Conservation (phyloP, 1,140 invertebrate genomes). For the Aphaenogaster ashmeadi region DNA sequence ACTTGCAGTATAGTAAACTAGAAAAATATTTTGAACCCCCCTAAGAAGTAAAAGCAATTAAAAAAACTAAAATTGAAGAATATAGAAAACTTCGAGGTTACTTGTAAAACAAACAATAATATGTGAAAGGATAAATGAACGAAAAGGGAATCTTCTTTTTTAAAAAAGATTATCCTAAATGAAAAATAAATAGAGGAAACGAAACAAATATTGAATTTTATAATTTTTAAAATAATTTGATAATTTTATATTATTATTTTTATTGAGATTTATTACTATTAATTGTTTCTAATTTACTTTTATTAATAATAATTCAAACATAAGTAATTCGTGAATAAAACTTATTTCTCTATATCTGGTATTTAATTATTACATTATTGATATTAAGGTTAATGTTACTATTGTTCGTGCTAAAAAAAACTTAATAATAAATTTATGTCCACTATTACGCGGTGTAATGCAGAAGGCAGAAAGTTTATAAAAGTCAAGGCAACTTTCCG, state of each 20-base stretch:
- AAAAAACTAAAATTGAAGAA: not conserved
- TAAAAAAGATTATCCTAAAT: not conserved
- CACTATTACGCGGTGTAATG: not conserved
- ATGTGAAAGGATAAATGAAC: not conserved
- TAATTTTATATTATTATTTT: conserved; percentile 3
- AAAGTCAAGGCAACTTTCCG: not conserved
- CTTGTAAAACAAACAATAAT: not conserved
- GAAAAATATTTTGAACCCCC: not conserved
- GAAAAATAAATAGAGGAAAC: not conserved
- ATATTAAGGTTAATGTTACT: not conserved
- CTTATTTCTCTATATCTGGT: not conserved
- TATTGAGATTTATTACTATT: not conserved
- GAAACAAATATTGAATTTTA: not conserved
- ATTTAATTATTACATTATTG: conserved; percentile 11
- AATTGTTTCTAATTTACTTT: not conserved
- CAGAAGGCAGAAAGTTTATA: not conserved
- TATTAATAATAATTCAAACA: not conserved
- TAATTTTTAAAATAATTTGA: not conserved
- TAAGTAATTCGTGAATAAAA: not conserved
- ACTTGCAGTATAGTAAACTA: not conserved
- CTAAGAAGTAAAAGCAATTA: not conserved
- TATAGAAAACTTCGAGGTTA: not conserved
- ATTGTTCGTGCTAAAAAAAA: not conserved
- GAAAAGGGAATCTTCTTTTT: not conserved
- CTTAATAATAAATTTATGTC: conserved; percentile 36